Evolutionary conservation across 2,888 invertebrate species (phyloP).

Genomic region (Acleris laterana): DNA sequence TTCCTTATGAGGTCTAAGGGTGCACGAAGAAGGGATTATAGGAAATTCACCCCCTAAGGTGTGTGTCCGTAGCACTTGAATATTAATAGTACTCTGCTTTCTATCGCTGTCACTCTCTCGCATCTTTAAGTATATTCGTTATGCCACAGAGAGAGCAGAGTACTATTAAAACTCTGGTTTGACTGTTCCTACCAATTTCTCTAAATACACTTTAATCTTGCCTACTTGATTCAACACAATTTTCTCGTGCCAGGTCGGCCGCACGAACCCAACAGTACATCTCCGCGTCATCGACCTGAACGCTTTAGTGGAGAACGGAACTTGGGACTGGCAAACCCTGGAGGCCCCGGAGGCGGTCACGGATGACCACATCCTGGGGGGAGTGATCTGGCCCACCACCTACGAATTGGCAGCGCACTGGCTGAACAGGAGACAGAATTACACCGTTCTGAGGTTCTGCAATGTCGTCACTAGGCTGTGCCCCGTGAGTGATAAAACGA

Average conservation of each 20-base stretch:
- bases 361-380: constrained; percentile 87
- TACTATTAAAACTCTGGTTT: too few relatives aligned
- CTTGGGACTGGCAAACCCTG: constrained; percentile 56
- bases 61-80: too few relatives aligned
- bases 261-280: constrained; percentile 88
- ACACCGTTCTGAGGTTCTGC: constrained; percentile 86
- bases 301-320: constrained; percentile 48
- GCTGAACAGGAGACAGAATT: constrained; percentile 94
- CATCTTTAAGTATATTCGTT: too few relatives aligned
- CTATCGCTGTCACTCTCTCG: too few relatives aligned
- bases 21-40: too few relatives aligned
- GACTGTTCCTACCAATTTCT: too few relatives aligned
- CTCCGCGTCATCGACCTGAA: constrained; percentile 86
- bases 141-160: too few relatives aligned
- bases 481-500: constrained; percentile 53
- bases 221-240: not conserved
- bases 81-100: too few relatives aligned
- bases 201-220: too few relatives aligned
- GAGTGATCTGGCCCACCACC: constrained; percentile 89
- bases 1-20: too few relatives aligned
- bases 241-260: constrained; percentile 82
- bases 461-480: constrained; percentile 59
- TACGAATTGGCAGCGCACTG: constrained; percentile 89
- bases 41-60: too few relatives aligned
- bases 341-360: constrained; percentile 79